A percentile compares a stretch with the other conserved stretches of the same genome.
These are phyloP conservation scores for Temnopleurus reevesii DNA, from an alignment of 53 echinoderm and acorn worm genomes.

Conservation along the genomic window DNA sequence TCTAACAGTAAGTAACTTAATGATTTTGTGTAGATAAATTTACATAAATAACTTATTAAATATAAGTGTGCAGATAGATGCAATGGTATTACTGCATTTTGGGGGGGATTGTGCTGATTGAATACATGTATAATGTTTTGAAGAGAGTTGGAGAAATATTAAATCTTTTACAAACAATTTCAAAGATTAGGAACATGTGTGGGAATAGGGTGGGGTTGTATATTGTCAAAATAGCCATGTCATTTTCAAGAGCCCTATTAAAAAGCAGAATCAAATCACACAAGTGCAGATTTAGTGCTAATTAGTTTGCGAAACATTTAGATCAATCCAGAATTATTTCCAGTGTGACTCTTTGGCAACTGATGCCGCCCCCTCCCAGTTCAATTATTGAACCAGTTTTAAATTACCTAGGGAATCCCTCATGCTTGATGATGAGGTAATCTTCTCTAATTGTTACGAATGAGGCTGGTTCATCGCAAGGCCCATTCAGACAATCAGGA, in stretches of 20 bases:
- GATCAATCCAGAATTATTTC: neutral
- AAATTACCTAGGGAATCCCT: neutral
- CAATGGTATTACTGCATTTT: too few species aligned
- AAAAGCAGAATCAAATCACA: neutral
- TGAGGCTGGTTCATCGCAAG: neutral
- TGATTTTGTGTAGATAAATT: too few species aligned
- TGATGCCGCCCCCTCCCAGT: neutral
- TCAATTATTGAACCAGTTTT: neutral
- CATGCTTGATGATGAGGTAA: neutral
- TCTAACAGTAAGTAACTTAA: too few species aligned
- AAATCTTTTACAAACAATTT: too few species aligned
- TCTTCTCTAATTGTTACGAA: neutral
- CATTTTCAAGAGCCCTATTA: neutral
- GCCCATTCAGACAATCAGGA: too few species aligned
- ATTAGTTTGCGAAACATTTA: neutral
- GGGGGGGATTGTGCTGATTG: too few species aligned
- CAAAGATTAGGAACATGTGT: too few species aligned
- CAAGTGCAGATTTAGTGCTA: neutral
- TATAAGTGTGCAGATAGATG: too few species aligned
- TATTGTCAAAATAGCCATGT: neutral
- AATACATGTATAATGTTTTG: too few species aligned
- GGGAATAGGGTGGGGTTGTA: neutral
- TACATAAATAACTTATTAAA: too few species aligned
- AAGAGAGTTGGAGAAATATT: too few species aligned
- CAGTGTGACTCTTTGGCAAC: neutral